A percentile compares a stretch with the other conserved stretches of the same genome.
Evolutionary conservation across 2,888 invertebrate genomes (phyloP).

Genomic region (Drosophila quinaria): DNA sequence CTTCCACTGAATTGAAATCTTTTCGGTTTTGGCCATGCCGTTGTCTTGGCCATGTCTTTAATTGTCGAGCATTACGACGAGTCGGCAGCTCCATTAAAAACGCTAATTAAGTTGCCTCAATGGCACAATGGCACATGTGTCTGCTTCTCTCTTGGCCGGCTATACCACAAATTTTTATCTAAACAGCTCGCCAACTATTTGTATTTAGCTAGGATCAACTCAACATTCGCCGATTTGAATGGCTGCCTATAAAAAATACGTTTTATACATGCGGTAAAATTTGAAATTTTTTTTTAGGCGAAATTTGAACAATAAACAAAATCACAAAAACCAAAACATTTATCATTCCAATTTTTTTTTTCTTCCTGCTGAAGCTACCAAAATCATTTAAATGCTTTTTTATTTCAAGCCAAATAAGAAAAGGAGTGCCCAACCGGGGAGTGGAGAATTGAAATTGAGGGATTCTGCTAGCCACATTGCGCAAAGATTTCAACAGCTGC

Average conservation of each 20-base stretch:
- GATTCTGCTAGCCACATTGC: slow-evolving; percentile 59
- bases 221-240: slow-evolving; percentile 66
- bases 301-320: slow-evolving; percentile 82
- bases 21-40: slow-evolving; percentile 13
- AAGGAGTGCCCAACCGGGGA: slow-evolving; percentile 57
- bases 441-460: not conserved
- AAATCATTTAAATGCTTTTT: slow-evolving; percentile 81
- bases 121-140: slow-evolving; percentile 66
- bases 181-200: slow-evolving; percentile 68
- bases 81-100: slow-evolving; percentile 82
- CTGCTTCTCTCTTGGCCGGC: slow-evolving; percentile 31
- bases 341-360: slow-evolving; percentile 76
- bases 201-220: slow-evolving; percentile 53
- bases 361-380: slow-evolving; percentile 43
- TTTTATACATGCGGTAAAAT: slow-evolving; percentile 79
- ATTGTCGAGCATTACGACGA: slow-evolving; percentile 74
- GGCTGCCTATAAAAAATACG: slow-evolving; percentile 69
- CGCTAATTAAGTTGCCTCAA: slow-evolving; percentile 80
- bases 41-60: slow-evolving; percentile 56
- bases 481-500: slow-evolving; percentile 80
- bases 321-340: slow-evolving; percentile 83
- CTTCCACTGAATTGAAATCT: slow-evolving; percentile 56
- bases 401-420: slow-evolving; percentile 82
- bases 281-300: slow-evolving; percentile 73
- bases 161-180: slow-evolving; percentile 76